A percentile compares a stretch with the other conserved stretches of the same genome.
These are phyloP conservation scores for Bugulina stolonifera DNA, from an alignment of 2,888 invertebrate species.

Conservation along the genomic window DNA sequence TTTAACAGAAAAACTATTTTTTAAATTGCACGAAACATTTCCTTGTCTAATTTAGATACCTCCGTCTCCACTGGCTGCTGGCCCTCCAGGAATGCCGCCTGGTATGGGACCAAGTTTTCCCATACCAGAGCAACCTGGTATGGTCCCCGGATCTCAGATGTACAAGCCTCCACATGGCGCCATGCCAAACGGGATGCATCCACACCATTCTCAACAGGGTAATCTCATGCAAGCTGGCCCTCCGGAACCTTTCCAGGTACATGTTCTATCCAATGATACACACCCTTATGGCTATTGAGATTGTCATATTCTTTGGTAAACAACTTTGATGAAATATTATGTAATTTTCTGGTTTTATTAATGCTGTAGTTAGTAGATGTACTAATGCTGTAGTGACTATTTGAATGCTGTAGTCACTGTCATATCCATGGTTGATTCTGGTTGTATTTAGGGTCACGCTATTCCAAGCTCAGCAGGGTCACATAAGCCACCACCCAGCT, in stretches of 20 bases:
- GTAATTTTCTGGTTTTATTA: too few relatives aligned
- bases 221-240: conserved; percentile 27
- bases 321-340: too few relatives aligned
- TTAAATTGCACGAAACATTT: too few relatives aligned
- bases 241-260: conserved; percentile 26
- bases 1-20: too few relatives aligned
- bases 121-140: not conserved
- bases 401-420: too few relatives aligned
- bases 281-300: too few relatives aligned
- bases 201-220: conserved; percentile 24
- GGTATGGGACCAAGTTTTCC: conserved; percentile 26
- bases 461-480: conserved; percentile 28
- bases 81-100: conserved; percentile 24
- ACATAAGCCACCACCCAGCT: conserved; percentile 50
- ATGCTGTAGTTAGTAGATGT: too few relatives aligned
- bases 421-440: not conserved
- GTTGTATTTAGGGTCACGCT: not conserved
- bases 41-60: conserved; percentile 19
- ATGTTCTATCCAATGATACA: not conserved
- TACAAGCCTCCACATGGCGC: conserved; percentile 3
- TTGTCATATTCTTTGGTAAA: too few relatives aligned
- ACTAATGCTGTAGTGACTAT: too few relatives aligned
- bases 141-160: not conserved
- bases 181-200: not conserved
- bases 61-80: not conserved